Evolutionary conservation across 2,113 vertebrate species (phyloP), one percentile per base, ranked within the genome.

Genomic region (Taxidea taxus): DNA sequence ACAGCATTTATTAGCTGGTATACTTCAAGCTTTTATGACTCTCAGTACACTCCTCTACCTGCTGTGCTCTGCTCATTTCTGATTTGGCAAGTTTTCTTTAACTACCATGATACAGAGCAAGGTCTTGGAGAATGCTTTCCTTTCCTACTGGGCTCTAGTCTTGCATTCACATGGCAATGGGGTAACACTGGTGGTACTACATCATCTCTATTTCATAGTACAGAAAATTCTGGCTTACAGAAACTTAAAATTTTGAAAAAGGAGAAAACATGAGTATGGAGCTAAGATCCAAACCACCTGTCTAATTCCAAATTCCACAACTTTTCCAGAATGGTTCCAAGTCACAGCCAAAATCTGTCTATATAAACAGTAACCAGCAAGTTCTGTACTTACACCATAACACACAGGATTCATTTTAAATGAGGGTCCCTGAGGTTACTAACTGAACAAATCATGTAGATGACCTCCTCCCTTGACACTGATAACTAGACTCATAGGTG

Each of bases 181-280:
- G 6, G 7, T 5, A 18, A 39, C 1, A 27, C 4, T 12, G 13
- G 2, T n/a, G 6, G 3, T 1, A 27, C 2, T 15, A 1, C 1
- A 8, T 42, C 31, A 20, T 44, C 15, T 49, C 44, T 70, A 12
- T 15, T 29, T 56, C 62, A 51, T 0, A 2, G 0, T 16, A 18
- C 10, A 39, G 7, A 80, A 64, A n/a, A 82, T n/a, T n/a, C 14
- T 80, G 31, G 23, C 47, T 62, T 7, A 56, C 39, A 27, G 13
- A n/a, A 78, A 82, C 14, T 7, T 44, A 58, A n/a, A 60, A 56
- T 56, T 78, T 16, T 29, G 20, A 29, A 66, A 80, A 66, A 62
- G 2, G 16, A 42, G 56, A 84, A 47, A 91, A 31, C 11, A 9
- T 34, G 25, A 51, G n/a, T 1, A 0, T 60, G 13, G 27, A n/a